Percentiles rank a stretch among this genome's conserved stretches.
phyloP scores from a whole-genome alignment of 2,797 vertebrate genomes.

The Pangasius sanitwongsei region DNA sequence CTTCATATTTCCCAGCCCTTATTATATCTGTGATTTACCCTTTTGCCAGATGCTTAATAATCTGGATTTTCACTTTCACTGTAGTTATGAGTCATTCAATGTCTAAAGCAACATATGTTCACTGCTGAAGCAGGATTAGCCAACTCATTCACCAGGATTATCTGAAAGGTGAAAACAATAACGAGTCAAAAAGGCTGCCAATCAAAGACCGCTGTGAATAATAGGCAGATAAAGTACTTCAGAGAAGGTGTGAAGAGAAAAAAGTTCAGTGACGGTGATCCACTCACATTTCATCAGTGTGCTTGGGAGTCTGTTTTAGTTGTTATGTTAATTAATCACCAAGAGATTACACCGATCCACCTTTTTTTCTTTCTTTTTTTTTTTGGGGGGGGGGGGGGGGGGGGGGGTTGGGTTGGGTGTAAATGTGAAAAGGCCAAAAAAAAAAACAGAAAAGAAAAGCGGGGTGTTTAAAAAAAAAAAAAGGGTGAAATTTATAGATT shows the following conservation, averaged over 20 bases:
- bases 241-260: conserved; percentile 22
- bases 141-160: background rate
- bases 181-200: background rate
- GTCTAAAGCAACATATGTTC: background rate
- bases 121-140: background rate
- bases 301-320: background rate
- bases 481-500: too few relatives aligned
- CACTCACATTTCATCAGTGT: conserved; percentile 21
- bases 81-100: background rate
- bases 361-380: background rate
- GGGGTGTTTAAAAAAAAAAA: too few relatives aligned
- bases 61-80: background rate
- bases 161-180: background rate
- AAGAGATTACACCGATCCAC: background rate
- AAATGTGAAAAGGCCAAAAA: background rate
- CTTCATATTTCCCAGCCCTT: background rate
- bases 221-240: background rate
- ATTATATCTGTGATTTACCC: background rate
- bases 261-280: background rate
- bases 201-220: background rate
- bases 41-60: background rate
- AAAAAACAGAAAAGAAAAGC: too few relatives aligned
- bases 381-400: background rate
- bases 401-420: too few relatives aligned
- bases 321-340: conserved; percentile 40